Conservation (phyloP, 2,113 vertebrate genomes). For the Scytalopus superciliaris region DNA sequence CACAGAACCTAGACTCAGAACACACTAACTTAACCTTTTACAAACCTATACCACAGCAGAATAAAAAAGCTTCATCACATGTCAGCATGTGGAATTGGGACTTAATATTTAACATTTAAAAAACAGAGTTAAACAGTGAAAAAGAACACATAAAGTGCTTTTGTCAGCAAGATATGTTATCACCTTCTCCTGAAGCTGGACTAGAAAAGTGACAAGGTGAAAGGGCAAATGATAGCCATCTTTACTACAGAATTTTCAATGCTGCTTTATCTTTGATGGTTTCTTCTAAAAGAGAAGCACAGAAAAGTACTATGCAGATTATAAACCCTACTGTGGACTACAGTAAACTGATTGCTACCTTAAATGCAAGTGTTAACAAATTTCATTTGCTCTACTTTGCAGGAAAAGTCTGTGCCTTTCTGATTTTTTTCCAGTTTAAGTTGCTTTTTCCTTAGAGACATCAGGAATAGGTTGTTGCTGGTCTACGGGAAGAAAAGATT, state of each 20-base stretch:
- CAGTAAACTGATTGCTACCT: neutral
- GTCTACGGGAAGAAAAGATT: neutral
- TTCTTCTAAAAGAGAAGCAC: neutral
- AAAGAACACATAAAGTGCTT: neutral
- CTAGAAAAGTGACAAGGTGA: constrained; percentile 17
- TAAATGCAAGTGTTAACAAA: neutral
- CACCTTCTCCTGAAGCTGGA: neutral
- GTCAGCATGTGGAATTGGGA: neutral
- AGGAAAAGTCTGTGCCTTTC: neutral
- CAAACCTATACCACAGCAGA: neutral
- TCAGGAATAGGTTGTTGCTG: neutral
- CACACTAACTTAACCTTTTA: neutral
- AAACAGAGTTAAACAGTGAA: neutral
- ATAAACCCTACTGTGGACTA: neutral
- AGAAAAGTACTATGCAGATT: neutral
- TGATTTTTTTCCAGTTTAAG: neutral
- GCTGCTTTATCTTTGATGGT: neutral
- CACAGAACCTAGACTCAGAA: neutral
- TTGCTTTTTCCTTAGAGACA: neutral
- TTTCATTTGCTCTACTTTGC: neutral
- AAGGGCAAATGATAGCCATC: neutral
- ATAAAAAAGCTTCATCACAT: neutral
- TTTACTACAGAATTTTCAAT: neutral
- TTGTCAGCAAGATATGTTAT: neutral
- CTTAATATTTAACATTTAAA: neutral